Evolutionary conservation across 2,888 invertebrate genomes (phyloP), one percentile per base, ranked within the genome.

Genomic region (Tricholauxania praeusta): DNA sequence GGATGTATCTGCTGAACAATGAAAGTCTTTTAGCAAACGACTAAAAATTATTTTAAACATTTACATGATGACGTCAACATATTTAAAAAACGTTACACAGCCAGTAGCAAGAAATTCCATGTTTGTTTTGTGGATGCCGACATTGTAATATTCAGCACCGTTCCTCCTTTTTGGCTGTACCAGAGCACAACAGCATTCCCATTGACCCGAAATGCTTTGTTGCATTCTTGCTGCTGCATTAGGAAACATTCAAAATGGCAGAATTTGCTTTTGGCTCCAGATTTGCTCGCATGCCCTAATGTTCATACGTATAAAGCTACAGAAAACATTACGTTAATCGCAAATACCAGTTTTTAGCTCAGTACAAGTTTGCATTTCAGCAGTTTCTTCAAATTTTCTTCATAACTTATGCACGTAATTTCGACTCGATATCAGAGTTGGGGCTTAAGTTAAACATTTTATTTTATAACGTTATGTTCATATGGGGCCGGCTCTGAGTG

Each of bases 121-220:
- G n/a, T 63, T 57, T 47, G 63, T 47, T 47, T 63, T 63, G 17
- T 12, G 63, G 17, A 48, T 48, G n/a, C 48, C 48, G 14, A 19
- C n/a, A 17, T 28, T 39, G 39, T 1, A 17, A 12, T 15, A 14
- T 55, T 17, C n/a, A 17, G 55, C 39, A 39, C 10, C 10, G 39
- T 12, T 12, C 55, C 19, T n/a, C 55, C 55, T n/a, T n/a, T 39
- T 39, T 39, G 39, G 55, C 15, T 10, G 17, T 12, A 55, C 19
- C 55, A 17, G 55, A 19, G 55, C 4, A 55, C 59, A 28, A 12
- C 22, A 28, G 8, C 28, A 57, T 22, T 49, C 64, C 64, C 64
- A 64, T 28, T 64, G 64, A 64, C 64, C 64, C 28, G 14, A 64
- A 64, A 64, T 64, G 15, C 64, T 64, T 64, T 64, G 64, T 22